Conservation (phyloP, 2,797 vertebrate species). For the Myotis planiceps region DNA sequence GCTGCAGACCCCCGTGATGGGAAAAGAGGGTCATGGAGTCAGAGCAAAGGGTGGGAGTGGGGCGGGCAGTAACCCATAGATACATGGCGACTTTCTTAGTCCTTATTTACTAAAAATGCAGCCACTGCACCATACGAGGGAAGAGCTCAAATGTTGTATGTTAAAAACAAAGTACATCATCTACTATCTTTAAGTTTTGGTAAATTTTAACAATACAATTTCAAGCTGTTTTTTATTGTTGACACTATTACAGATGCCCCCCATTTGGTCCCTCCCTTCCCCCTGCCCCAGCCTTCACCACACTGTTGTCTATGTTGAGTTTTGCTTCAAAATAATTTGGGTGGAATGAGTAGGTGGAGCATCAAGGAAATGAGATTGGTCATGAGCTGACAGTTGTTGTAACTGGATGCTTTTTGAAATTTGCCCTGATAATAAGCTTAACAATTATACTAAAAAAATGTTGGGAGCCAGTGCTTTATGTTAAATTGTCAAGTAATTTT, state of each 20-base stretch:
- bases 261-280: no score
- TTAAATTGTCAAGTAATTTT: constrained; percentile 1
- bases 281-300: no score
- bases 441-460: background rate
- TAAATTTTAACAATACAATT: no score
- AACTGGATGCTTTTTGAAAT: background rate
- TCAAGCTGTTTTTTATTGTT: no score
- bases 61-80: background rate
- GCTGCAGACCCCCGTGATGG: background rate
- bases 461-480: background rate
- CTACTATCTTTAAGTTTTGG: background rate
- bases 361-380: background rate
- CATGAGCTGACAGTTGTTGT: background rate
- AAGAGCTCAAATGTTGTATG: background rate
- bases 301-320: no score
- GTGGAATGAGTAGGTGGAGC: background rate
- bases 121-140: background rate
- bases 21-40: background rate
- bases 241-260: no score
- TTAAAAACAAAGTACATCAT: background rate
- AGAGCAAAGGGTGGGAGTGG: background rate
- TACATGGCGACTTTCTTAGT: background rate
- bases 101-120: background rate
- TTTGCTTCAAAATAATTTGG: background rate
- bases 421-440: background rate